Evolutionary conservation across 2,888 invertebrate species (phyloP).

Genomic region (Amorpha juglandis): DNA sequence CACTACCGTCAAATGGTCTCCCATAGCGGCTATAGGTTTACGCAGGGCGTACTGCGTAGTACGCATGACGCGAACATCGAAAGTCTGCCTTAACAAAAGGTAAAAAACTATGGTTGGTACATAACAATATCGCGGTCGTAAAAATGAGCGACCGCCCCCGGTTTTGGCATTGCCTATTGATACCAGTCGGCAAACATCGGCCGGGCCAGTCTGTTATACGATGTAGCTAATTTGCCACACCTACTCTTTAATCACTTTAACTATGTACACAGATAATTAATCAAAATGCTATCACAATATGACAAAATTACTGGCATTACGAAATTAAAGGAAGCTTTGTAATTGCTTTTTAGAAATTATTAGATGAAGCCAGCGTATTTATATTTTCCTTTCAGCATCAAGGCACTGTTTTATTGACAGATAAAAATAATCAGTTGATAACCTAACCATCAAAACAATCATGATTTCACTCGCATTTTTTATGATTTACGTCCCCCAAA

Average conservation of each 20-base stretch:
- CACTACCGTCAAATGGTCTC: too few relatives aligned
- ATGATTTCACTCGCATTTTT: too few relatives aligned
- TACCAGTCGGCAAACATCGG: conserved; percentile 16
- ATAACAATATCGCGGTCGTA: conserved; percentile 1
- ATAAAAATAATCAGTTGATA: too few relatives aligned
- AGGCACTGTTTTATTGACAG: too few relatives aligned
- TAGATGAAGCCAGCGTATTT: neutral
- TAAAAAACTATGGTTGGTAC: neutral
- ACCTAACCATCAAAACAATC: too few relatives aligned
- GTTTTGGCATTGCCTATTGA: conserved; percentile 9
- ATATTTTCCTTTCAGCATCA: neutral
- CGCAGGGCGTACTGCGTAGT: too few relatives aligned
- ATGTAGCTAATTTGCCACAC: conserved; percentile 43
- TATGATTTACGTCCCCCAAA: too few relatives aligned
- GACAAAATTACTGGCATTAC: neutral
- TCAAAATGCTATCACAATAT: conserved; percentile 15
- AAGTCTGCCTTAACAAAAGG: neutral
- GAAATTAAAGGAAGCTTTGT: neutral
- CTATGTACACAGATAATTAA: conserved; percentile 21
- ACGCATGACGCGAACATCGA: too few relatives aligned
- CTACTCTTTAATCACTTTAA: conserved; percentile 27
- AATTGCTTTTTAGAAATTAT: neutral
- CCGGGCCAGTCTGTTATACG: conserved; percentile 36
- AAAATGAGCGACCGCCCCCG: conserved; percentile 1
- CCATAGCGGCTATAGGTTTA: too few relatives aligned